A percentile compares a stretch with the other conserved stretches of the same genome.
These are phyloP conservation scores for Cyaniris semiargus DNA, from an alignment of 2,888 invertebrate species.

Conservation along the genomic window DNA sequence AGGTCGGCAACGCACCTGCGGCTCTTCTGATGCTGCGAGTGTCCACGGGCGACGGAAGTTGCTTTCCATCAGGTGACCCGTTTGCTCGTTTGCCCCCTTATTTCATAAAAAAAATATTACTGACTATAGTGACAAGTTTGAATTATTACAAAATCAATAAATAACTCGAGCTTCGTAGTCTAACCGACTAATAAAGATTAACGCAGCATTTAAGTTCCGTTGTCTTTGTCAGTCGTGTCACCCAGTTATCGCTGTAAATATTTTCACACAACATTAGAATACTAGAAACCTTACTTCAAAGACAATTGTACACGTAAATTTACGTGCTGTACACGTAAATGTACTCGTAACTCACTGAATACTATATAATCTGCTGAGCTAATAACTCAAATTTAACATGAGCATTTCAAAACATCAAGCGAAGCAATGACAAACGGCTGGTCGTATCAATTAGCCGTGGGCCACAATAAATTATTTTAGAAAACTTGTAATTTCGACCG, in stretches of 20 bases:
- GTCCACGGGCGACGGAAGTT: too few relatives aligned
- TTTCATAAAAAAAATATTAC: too few relatives aligned
- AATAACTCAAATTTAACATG: slow-evolving; percentile 10
- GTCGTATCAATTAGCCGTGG: slow-evolving; percentile 12
- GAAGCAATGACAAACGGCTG: neutral
- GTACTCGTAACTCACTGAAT: neutral
- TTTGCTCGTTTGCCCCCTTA: too few relatives aligned
- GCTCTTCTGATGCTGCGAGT: too few relatives aligned
- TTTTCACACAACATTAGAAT: neutral
- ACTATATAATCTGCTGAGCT: neutral
- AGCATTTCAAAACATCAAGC: slow-evolving; percentile 12
- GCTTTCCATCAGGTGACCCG: too few relatives aligned
- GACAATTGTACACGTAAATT: neutral
- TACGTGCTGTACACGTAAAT: neutral
- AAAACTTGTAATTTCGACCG: slow-evolving; percentile 58
- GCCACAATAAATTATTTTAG: slow-evolving; percentile 54
- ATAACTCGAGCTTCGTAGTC: neutral
- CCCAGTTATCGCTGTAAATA: neutral
- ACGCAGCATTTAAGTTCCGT: neutral
- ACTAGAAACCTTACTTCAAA: neutral
- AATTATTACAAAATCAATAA: neutral
- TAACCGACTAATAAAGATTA: neutral
- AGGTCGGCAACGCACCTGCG: too few relatives aligned
- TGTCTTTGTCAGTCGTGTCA: neutral
- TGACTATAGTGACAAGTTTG: neutral